These are phyloP conservation scores for Hyphantria cunea DNA, from an alignment of 1,140 invertebrate genomes.

Conservation along the genomic window DNA sequence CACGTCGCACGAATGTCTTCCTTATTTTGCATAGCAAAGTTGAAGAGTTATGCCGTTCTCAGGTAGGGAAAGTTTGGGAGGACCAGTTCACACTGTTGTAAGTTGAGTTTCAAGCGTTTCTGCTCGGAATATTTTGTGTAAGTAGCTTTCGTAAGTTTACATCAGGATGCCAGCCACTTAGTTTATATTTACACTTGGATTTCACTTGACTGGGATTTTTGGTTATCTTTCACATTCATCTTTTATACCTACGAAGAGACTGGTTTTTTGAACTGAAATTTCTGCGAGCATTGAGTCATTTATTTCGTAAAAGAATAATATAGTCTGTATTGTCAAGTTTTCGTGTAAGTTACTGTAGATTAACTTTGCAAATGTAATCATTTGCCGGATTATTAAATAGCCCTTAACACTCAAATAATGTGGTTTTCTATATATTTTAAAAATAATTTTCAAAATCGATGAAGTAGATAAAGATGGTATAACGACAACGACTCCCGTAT, in stretches of 20 bases:
- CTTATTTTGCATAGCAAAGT: not conserved
- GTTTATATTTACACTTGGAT: not conserved
- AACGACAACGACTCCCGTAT: too few relatives aligned
- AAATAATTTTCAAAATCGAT: too few relatives aligned
- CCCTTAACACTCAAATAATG: too few relatives aligned
- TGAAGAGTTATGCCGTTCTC: conserved; percentile 3
- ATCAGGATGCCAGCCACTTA: not conserved
- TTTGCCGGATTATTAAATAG: too few relatives aligned
- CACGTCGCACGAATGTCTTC: not conserved
- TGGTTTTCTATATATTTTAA: too few relatives aligned
- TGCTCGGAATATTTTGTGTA: not conserved
- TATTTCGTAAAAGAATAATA: too few relatives aligned
- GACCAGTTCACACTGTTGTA: conserved; percentile 13
- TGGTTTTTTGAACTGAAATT: too few relatives aligned
- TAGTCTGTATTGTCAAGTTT: too few relatives aligned
- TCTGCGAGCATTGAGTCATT: too few relatives aligned
- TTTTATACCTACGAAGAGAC: not conserved
- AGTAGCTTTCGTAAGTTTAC: not conserved
- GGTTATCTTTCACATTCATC: not conserved
- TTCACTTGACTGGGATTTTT: not conserved
- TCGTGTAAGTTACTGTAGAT: too few relatives aligned
- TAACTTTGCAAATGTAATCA: too few relatives aligned
- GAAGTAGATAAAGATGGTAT: too few relatives aligned
- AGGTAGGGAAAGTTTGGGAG: conserved; percentile 9
- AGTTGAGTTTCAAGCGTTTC: conserved; percentile 5